Evolutionary conservation across 2,888 invertebrate genomes (phyloP), one percentile per base, ranked within the genome.

Genomic region (Dryobota labecula): DNA sequence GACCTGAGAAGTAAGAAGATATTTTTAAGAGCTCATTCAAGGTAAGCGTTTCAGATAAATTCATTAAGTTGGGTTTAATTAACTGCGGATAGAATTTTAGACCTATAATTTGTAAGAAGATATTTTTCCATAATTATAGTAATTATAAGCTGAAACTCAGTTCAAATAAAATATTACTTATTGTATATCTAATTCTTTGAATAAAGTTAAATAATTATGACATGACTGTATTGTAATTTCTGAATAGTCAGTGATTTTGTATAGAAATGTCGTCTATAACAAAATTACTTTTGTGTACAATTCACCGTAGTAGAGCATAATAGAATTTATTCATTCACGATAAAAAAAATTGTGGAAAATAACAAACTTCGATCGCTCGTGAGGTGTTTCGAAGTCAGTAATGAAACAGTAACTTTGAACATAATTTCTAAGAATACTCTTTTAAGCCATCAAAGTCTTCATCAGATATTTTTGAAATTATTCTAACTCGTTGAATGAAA

Each of bases 401-500:
- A 70, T 73, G 58, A 54, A 65, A 65, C 57, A 66, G 53, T 69
- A 73, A 81, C 72, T 80, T 64, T 54, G 24, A 49, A 75, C 51
- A 69, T 71, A 45, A 82, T 69, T 82, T 65, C 51, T 53, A 72
- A 82, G 71, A 66, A 51, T 66, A 47, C 60, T 70, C 69, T 61
- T 78, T 33, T 70, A 74, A 38, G 47, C 49, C 54, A 72, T 70
- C 62, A 45, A 70, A 72, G 53, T 73, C 61, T 73, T 73, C 71
- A 49, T 58, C 64, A 68, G 43, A 27, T 54, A 54, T 77, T 73
- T 66, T 65, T 47, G 57, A 70, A 67, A 84, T 78, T 45, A 63
- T 63, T 73, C 24, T 65, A 73, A 57, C 72, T 70, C 69, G 24
- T 56, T 82, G 56, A 84, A 83, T 69, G 57, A 53, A 67, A 84